Evolutionary conservation across 2,113 vertebrate species (phyloP), one percentile per base, ranked within the genome.

Genomic region (Stigmatopora argus): DNA sequence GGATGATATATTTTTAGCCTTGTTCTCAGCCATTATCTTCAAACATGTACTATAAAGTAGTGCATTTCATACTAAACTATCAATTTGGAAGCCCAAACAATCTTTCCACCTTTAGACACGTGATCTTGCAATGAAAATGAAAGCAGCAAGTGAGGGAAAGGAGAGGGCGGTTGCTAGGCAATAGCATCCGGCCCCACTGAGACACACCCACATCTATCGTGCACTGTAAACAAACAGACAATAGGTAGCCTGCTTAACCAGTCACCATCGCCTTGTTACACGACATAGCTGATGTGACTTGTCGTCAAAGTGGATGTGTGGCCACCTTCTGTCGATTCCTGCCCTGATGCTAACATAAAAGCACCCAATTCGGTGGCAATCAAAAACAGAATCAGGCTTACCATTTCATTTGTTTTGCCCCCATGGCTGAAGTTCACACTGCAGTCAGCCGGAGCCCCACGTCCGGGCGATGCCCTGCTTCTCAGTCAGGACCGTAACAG

Each of bases 341-440:
- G 78, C 71, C 68, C 64, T 35, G 1, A 19, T 61, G 47, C 31
- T 56, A 31, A 51, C 31, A 11, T 52, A 4, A 52, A 65, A 76
- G 17, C 72, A 65, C 52, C 52, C 51, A 64, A 21, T 31, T 51
- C 31, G 31, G 21, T 52, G 21, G 9, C 34, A 19, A 48, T 71
- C 52, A 4, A 55, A 17, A 23, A 69, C 8, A 66, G 63, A 82
- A 63, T 62, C 23, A 51, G 73, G 71, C 88, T 87, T 88, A 91
- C 90, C 90, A 91, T 90, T 92, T 92, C 89, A 92, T 91, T 80
- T 87, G 90, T 85, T 91, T 91, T 62, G 87, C 90, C 88, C 90
- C 90, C 90, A 91, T 91, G 79, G 19, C 80, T 90, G 85, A 45
- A 78, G 23, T 13, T 11, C 5, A 35, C 18, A 77, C 66, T 77